Base-by-base conservation (phyloP, 2,797 vertebrate species). In the Prunella strophiata region DNA sequence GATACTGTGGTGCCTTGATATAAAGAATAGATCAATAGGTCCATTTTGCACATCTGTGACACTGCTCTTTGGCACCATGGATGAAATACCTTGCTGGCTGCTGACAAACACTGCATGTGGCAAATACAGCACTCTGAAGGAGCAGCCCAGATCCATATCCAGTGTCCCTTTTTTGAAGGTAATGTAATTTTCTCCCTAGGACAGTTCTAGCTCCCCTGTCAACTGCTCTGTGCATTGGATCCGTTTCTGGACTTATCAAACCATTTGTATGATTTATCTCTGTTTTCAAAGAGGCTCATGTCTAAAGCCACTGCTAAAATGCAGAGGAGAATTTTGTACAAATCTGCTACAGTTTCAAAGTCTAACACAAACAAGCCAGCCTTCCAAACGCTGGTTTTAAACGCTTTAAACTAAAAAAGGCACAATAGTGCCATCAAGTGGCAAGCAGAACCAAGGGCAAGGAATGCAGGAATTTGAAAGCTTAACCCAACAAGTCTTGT, bases 351-450 rank as follows among this genome's bases (percentile, higher is more conserved):
- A 43, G 34, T 38, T 79, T 48, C 45, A 5, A 84, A 77, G 20
- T 19, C 42, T 82, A 63, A 77, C 58, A 9, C 30, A 51, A 34
- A 59, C 30, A 50, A 68, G 42, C 59, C 25, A 59, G 25, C 14
- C 52, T 74, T 4, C 54, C 10, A 32, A 89, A 85, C 40, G 34
- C 7, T 6, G 6, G 34, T 54, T 47, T 45, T 61, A 42, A 91
- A 63, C 6, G 34, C 34, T 34, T 27, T 52, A 15, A 27, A 27
- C 11, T 54, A 73, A 52, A 2, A 1, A 65, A 84, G 91, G 76
- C 34, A 73, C 65, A 9, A 66, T 51, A 68, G 77, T 89, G 92
- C 94, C 94, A 96, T 59, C 94, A 95, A 70, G 91, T 81, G 95
- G 94, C 62, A 72, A 91, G 45, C 59, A 72, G 26, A 57, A 61